Conservation (phyloP, 92 coral and sea anemone genomes). For the Chrysogorgia sp. region DNA sequence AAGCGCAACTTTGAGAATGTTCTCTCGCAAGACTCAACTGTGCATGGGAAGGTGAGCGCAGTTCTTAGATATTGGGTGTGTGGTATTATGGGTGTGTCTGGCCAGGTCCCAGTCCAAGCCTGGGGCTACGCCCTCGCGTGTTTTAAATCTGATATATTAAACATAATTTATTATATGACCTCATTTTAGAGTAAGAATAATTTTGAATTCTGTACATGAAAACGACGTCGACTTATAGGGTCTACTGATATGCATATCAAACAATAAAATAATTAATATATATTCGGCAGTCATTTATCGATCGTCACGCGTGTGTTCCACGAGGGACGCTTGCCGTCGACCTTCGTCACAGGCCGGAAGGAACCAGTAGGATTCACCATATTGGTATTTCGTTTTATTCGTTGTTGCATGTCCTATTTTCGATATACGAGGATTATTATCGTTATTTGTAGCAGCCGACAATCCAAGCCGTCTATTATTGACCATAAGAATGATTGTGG, state of each 20-base stretch:
- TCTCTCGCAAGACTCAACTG: too few relatives aligned
- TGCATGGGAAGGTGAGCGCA: too few relatives aligned
- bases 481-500: conserved; percentile 13
- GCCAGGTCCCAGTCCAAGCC: too few relatives aligned
- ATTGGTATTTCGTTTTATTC: conserved; percentile 35
- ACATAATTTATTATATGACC: too few relatives aligned
- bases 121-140: too few relatives aligned
- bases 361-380: conserved; percentile 43
- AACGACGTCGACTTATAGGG: not conserved
- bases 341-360: conserved; percentile 47
- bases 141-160: too few relatives aligned
- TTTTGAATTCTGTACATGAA: not conserved
- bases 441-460: conserved; percentile 2
- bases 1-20: too few relatives aligned
- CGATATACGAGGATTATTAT: conserved; percentile 7
- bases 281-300: not conserved
- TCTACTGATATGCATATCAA: not conserved
- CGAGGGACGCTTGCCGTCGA: conserved; percentile 36
- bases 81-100: too few relatives aligned
- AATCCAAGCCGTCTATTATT: not conserved
- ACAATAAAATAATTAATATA: too few relatives aligned
- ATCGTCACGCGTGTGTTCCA: conserved; percentile 4
- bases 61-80: too few relatives aligned
- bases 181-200: too few relatives aligned
- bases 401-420: conserved; percentile 22